Conservation (phyloP, 1,140 invertebrate species). For the Euwallacea similis region DNA sequence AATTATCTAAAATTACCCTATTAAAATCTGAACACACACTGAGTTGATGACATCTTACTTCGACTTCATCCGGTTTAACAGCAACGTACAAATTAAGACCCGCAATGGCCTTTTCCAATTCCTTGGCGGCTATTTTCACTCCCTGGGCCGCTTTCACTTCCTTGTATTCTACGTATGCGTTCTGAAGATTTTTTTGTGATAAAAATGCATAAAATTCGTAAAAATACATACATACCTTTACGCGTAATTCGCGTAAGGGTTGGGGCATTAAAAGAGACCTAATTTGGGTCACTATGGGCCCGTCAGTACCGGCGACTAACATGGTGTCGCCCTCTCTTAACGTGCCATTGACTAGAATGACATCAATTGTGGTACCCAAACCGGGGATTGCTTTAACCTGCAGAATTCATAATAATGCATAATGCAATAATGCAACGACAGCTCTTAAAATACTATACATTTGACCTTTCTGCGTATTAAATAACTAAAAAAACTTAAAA, state of each 20-base stretch:
- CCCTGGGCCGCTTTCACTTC: constrained; percentile 96
- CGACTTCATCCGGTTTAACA: constrained; percentile 91
- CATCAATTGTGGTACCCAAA: constrained; percentile 97
- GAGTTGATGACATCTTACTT: constrained; percentile 57
- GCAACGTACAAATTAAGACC: constrained; percentile 87
- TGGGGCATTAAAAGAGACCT: constrained; percentile 96
- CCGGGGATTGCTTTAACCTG: constrained; percentile 88
- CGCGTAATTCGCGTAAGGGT: constrained; percentile 95
- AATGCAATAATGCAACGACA: too few species aligned
- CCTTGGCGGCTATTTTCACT: constrained; percentile 97
- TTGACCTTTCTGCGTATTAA: too few species aligned
- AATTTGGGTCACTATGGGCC: constrained; percentile 97
- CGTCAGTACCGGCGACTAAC: constrained; percentile 95
- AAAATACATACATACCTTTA: constrained; percentile 71
- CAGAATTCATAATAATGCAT: not conserved
- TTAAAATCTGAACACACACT: not conserved
- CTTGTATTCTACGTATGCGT: constrained; percentile 94
- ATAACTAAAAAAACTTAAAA: too few species aligned
- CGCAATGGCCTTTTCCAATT: constrained; percentile 97
- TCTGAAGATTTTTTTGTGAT: constrained; percentile 60
- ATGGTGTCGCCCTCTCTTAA: constrained; percentile 92
- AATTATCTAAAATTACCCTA: constrained; percentile 53
- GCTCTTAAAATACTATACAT: too few species aligned
- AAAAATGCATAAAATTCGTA: not conserved
- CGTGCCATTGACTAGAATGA: constrained; percentile 95